Conservation (phyloP, 2,888 invertebrate species). For the Drosophila infuscata region DNA sequence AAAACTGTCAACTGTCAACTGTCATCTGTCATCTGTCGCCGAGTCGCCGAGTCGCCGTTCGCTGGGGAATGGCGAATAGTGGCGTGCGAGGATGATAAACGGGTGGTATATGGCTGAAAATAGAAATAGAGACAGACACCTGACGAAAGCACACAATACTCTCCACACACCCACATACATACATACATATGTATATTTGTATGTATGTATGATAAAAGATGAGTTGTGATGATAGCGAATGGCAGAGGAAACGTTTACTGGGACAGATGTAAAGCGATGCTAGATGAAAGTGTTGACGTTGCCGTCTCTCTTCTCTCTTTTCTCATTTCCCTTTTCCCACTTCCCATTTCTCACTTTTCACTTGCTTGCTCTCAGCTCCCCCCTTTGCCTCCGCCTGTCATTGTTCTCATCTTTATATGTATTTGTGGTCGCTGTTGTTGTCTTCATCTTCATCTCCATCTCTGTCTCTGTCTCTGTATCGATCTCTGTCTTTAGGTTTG, state of each 20-base stretch:
- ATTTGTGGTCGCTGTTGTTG: neutral
- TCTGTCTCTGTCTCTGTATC: neutral
- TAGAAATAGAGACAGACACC: conserved; percentile 35
- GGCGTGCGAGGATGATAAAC: neutral
- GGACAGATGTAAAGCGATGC: conserved; percentile 70
- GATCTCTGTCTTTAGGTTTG: neutral
- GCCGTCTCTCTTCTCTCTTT: neutral
- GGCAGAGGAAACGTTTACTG: conserved; percentile 6
- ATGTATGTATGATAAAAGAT: conserved; percentile 7
- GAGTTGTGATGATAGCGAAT: conserved; percentile 34
- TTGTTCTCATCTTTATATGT: conserved; percentile 14
- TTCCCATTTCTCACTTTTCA: neutral
- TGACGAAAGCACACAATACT: conserved; percentile 31
- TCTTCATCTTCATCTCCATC: neutral
- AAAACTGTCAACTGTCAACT: conserved; percentile 70
- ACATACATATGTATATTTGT: neutral
- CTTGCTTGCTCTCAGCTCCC: neutral
- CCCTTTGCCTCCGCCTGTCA: neutral
- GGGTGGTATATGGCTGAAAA: neutral
- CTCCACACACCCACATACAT: neutral
- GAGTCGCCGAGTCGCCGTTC: neutral
- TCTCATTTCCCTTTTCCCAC: neutral
- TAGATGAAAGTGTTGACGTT: conserved; percentile 74
- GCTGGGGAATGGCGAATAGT: neutral
- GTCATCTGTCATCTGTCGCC: conserved; percentile 31